A percentile compares a stretch with the other conserved stretches of the same genome.
These are phyloP conservation scores for Microtus ochrogaster DNA, from an alignment of 2,113 vertebrate species.

Conservation along the genomic window DNA sequence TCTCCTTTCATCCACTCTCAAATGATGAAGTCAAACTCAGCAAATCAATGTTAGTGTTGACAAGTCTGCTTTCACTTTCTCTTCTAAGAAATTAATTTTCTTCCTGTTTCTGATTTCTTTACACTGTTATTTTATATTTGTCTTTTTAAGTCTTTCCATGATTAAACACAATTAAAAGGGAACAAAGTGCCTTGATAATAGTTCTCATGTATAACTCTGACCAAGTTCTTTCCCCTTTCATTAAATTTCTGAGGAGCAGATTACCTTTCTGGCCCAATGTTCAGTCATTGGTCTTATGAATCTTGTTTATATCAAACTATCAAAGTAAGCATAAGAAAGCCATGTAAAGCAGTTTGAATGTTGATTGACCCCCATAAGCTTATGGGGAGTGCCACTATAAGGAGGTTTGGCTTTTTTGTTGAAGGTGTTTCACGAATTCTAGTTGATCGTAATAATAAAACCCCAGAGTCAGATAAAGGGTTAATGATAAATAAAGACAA, in stretches of 20 bases:
- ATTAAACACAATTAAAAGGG: neutral
- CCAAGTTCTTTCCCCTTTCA: too few relatives aligned
- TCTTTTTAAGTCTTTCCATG: neutral
- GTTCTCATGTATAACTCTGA: too few relatives aligned
- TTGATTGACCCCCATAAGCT: too few relatives aligned
- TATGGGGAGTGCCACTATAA: neutral
- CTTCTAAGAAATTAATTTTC: neutral
- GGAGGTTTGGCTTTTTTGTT: neutral
- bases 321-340: neutral
- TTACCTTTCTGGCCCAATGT: too few relatives aligned
- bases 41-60: neutral
- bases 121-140: neutral
- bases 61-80: neutral
- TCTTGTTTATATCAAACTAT: neutral
- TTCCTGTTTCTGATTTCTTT: neutral
- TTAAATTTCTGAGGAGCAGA: too few relatives aligned
- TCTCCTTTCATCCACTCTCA: neutral
- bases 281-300: too few relatives aligned
- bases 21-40: neutral
- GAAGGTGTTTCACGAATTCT: too few relatives aligned
- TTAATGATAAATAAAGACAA: too few relatives aligned
- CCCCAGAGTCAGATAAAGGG: too few relatives aligned
- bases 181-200: too few relatives aligned
- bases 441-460: too few relatives aligned
- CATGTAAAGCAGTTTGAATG: neutral